Percentiles rank a stretch among this genome's conserved stretches.
Evolutionary conservation across 2,797 vertebrate species (phyloP).

Genomic region (Sebastes taczanowskii): DNA sequence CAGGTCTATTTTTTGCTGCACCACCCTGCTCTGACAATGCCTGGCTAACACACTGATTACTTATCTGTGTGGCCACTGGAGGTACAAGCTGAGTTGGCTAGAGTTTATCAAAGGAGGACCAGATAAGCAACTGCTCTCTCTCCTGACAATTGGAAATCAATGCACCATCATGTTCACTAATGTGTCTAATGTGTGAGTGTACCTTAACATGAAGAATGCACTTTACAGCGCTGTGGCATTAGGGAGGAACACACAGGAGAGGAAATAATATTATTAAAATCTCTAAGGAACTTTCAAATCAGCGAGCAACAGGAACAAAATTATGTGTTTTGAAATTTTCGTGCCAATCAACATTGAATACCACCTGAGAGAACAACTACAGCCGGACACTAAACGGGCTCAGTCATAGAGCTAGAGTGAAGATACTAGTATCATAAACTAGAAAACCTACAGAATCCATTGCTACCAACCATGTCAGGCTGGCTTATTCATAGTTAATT

Average conservation of each 20-base stretch:
- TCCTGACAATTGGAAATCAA: slow-evolving; percentile 20
- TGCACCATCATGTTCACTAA: slow-evolving; percentile 14
- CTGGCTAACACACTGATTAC: neutral
- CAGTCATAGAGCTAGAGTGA: no score
- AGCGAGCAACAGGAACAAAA: neutral
- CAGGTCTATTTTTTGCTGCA: neutral
- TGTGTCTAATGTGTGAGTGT: neutral
- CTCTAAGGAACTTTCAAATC: neutral
- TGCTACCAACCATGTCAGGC: no score
- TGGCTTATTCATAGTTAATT: no score
- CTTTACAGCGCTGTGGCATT: neutral
- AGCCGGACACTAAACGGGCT: neutral
- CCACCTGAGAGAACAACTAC: neutral
- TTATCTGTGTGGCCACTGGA: neutral
- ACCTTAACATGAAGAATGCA: neutral
- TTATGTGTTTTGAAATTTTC: neutral
- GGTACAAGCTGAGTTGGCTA: slow-evolving; percentile 9
- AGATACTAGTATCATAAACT: no score
- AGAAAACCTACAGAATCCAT: no score
- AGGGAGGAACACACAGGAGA: neutral
- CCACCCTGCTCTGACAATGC: no score
- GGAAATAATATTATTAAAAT: neutral
- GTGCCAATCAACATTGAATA: neutral
- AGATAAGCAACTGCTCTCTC: slow-evolving; percentile 14
- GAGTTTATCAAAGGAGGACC: slow-evolving; percentile 9